Evolutionary conservation across 2,113 vertebrate genomes (phyloP).

Genomic region (Campylomormyrus tamandua): DNA sequence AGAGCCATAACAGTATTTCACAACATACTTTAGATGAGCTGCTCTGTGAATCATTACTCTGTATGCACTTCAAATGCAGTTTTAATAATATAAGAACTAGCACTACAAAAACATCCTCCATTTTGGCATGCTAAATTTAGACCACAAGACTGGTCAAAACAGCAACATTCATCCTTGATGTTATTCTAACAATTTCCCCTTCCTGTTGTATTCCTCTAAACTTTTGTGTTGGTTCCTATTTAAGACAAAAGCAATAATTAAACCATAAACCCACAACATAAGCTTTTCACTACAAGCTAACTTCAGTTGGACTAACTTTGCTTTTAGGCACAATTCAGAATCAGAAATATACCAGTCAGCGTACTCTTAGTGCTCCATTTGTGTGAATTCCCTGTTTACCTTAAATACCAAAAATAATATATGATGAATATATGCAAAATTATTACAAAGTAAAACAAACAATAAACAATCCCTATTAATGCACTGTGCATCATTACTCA

Average conservation of each 20-base stretch:
- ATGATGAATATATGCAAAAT: background rate
- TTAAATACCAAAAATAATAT: background rate
- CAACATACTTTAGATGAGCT: constrained; percentile 29
- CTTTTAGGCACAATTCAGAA: background rate
- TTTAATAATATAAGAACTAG: background rate
- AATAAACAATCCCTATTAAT: background rate
- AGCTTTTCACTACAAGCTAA: background rate
- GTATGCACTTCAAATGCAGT: background rate
- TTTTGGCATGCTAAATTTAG: background rate
- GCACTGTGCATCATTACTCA: background rate
- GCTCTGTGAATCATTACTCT: constrained; percentile 35
- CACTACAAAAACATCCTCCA: background rate
- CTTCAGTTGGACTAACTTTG: background rate
- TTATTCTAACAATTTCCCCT: background rate
- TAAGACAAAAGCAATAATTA: background rate
- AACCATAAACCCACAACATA: background rate
- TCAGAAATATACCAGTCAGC: background rate
- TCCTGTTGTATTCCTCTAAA: background rate
- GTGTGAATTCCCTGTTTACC: background rate
- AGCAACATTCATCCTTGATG: background rate
- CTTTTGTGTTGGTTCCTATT: background rate
- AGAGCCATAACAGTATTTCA: constrained; percentile 29
- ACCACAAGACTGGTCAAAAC: background rate
- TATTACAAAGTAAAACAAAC: background rate
- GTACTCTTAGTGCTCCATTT: background rate